phyloP scores from a whole-genome alignment of 1,140 invertebrate species.

The Hydropsyche tenuis region DNA sequence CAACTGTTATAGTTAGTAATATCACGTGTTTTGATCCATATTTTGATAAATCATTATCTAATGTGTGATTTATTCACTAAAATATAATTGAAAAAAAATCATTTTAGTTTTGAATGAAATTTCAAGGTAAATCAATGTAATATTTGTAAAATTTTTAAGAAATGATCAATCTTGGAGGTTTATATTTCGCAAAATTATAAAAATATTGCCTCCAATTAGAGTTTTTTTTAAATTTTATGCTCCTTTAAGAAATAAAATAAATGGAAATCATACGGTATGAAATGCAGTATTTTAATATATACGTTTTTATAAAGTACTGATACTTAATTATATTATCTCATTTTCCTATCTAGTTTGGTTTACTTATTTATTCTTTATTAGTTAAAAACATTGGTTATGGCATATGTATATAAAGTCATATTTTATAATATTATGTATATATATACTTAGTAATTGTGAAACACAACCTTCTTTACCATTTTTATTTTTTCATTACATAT shows the following conservation, averaged over 20 bases:
- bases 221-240: no score
- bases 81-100: no score
- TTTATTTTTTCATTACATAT: constrained; percentile 39
- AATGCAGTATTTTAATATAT: not conserved
- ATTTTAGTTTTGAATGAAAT: no score
- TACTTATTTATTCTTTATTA: constrained; percentile 21
- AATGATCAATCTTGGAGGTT: no score
- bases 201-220: no score
- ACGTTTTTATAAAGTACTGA: constrained; percentile 2
- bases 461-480: constrained; percentile 48
- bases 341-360: constrained; percentile 42
- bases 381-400: constrained; percentile 37
- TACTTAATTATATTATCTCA: constrained; percentile 28
- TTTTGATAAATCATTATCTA: constrained; percentile 9
- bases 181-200: not conserved
- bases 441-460: constrained; percentile 44
- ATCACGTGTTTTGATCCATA: constrained; percentile 14
- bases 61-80: no score
- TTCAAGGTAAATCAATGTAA: no score
- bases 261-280: no score
- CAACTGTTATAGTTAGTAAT: not conserved
- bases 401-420: constrained; percentile 42
- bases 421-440: constrained; percentile 31
- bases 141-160: no score
- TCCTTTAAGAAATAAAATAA: no score